Conservation (phyloP, 2,797 vertebrate species). For the Artibeus jamaicensis region DNA sequence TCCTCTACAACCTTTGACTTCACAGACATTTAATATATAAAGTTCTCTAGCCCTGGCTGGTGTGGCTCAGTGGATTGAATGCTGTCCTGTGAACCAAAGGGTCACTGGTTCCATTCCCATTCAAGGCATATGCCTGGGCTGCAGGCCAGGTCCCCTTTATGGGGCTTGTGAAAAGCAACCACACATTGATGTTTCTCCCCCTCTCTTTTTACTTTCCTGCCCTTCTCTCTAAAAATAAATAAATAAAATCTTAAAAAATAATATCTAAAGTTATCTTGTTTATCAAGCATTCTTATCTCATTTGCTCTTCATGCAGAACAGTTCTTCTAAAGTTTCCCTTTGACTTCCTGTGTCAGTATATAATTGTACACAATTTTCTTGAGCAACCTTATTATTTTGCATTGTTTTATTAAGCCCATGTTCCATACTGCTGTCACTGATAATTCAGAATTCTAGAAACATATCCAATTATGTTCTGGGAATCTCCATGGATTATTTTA, state of each 20-base stretch:
- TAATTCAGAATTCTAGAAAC: not conserved
- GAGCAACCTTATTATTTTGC: not conserved
- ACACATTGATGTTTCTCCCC: too few species aligned
- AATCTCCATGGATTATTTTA: not conserved
- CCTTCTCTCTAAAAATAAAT: too few species aligned
- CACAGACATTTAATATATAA: not conserved
- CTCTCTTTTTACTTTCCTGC: too few species aligned
- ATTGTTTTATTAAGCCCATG: not conserved
- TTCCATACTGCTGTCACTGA: not conserved
- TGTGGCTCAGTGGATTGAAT: too few species aligned
- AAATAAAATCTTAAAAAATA: too few species aligned
- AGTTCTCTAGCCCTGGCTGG: not conserved
- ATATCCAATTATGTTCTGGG: accelerated
- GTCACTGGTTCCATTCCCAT: too few species aligned
- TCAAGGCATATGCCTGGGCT: too few species aligned
- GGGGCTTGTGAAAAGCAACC: too few species aligned
- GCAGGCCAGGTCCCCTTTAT: too few species aligned
- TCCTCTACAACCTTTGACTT: not conserved
- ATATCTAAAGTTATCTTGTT: not conserved
- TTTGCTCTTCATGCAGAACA: not conserved
- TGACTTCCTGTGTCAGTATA: not conserved
- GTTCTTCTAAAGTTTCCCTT: not conserved
- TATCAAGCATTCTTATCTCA: not conserved
- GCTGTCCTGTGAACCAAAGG: too few species aligned
- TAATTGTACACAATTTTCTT: not conserved